Percentiles rank a stretch among this genome's conserved stretches.
Evolutionary conservation across 2,888 invertebrate genomes (phyloP).

Genomic region (Petrophora chlorosata): DNA sequence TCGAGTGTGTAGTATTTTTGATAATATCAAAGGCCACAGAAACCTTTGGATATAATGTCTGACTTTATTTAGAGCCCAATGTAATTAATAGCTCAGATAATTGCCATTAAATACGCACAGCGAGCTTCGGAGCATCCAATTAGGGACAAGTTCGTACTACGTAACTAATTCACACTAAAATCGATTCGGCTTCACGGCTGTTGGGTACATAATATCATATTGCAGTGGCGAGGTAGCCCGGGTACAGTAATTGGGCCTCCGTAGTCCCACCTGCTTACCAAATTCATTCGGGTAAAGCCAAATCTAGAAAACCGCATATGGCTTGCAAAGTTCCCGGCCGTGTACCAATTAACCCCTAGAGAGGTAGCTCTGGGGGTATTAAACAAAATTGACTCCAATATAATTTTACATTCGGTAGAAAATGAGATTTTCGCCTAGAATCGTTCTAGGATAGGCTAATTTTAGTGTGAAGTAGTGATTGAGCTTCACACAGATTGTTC

Average conservation of each 20-base stretch:
- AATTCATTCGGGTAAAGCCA: conserved; percentile 52
- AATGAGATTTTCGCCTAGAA: conserved; percentile 51
- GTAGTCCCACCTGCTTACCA: conserved; percentile 47
- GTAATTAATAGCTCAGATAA: neutral
- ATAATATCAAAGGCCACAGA: too few species aligned
- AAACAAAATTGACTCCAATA: conserved; percentile 70
- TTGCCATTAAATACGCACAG: neutral
- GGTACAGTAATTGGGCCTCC: conserved; percentile 44
- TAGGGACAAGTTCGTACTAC: conserved; percentile 25
- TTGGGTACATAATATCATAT: conserved; percentile 50
- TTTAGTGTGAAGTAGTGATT: conserved; percentile 5
- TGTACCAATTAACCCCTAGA: conserved; percentile 65
- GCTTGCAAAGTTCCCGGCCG: conserved; percentile 61
- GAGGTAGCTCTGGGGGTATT: conserved; percentile 52
- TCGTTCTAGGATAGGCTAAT: conserved; percentile 30
- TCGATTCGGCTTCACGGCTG: conserved; percentile 37
- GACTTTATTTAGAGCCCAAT: too few species aligned
- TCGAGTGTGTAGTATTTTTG: too few species aligned
- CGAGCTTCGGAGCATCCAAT: conserved; percentile 24
- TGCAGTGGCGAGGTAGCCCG: conserved; percentile 39
- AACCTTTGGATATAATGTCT: too few species aligned
- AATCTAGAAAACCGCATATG: conserved; percentile 68
- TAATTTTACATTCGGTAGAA: conserved; percentile 62
- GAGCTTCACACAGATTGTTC: neutral
- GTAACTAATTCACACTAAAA: conserved; percentile 41